Evolutionary conservation across 2,888 invertebrate genomes (phyloP), one percentile per base, ranked within the genome.

Genomic region (Papilio elwesi): DNA sequence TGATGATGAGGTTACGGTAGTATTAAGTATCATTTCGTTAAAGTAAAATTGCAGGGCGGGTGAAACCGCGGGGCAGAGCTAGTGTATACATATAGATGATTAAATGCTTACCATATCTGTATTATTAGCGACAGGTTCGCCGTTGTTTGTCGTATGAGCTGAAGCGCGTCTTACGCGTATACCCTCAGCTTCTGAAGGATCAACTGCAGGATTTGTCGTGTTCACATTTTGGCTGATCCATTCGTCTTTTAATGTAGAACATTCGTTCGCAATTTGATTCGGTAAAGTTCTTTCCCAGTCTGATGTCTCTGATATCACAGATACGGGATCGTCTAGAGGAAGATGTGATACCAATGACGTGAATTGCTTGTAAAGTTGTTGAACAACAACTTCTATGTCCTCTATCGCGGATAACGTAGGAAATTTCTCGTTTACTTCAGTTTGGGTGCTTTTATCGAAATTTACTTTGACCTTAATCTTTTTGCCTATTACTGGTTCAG

Each of bases 141-240:
- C 78, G 70, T 80, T 80, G 74, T 84, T 87, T 3, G 88, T 89
- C 3, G 88, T 88, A 74, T 90, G 88, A 3, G 90, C 89, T 0
- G 88, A 87, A 70, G 85, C 85, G 74, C 89, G 82, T 51, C 89
- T 83, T n/a, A 88, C 85, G 43, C 82, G 81, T 49, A 80, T 52
- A 0, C 74, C 73, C 38, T 78, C 83, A 12, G 82, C 75, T 64
- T 78, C 80, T 74, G 49, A 77, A 76, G 6, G 53, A 52, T 52
- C 49, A 13, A 26, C 57, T 8, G 49, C 63, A 6, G 11, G 38
- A 65, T 26, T 63, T 55, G 52, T 52, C 55, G 71, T 52, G 59
- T 67, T 71, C 26, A 57, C 57, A 38, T 78, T 77, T 66, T 76
- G 76, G 36, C 75, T 63, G 16, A 66, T 13, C 9, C 57, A 68